Evolutionary conservation across 2,113 vertebrate genomes (phyloP).

Genomic region (Alexandromys fortis): DNA sequence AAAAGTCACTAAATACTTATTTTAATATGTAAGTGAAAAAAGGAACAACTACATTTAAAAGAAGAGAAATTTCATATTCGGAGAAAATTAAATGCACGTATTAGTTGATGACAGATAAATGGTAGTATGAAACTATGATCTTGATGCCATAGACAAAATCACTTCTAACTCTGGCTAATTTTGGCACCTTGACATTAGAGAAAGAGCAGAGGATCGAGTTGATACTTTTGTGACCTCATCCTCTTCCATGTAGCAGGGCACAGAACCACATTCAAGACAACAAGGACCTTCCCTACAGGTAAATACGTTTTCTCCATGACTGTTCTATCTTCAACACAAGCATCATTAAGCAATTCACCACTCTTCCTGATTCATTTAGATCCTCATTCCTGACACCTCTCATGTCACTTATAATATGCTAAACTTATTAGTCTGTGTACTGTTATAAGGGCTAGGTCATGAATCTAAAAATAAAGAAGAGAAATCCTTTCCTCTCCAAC

Average conservation of each 20-base stretch:
- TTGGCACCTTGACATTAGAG: neutral
- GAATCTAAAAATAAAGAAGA: neutral
- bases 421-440: neutral
- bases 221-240: no score
- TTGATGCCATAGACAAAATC: constrained; percentile 3
- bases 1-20: constrained; percentile 22
- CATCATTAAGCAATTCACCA: neutral
- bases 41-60: neutral
- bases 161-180: neutral
- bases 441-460: neutral
- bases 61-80: neutral
- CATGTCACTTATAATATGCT: no score
- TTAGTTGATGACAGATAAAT: neutral
- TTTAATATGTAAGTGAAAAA: neutral
- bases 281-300: neutral
- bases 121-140: neutral
- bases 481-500: neutral
- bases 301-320: neutral
- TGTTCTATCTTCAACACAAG: neutral
- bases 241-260: neutral
- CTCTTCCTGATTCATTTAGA: neutral
- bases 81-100: neutral
- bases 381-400: neutral
- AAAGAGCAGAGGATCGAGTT: neutral
- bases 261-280: neutral